Evolutionary conservation across 2,888 invertebrate species (phyloP).

Genomic region (Meandrusa payeni): DNA sequence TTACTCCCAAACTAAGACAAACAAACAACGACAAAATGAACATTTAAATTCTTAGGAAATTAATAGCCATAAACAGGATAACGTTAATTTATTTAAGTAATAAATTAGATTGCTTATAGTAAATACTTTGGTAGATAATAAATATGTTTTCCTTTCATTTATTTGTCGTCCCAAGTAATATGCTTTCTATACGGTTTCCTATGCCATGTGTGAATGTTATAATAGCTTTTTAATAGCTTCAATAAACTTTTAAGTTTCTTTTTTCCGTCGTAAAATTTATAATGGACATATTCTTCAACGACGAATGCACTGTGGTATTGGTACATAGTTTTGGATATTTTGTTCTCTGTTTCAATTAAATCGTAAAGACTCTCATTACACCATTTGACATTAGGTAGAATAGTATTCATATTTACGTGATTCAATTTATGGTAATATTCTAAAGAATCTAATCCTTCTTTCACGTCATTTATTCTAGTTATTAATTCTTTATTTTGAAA

Average conservation of each 20-base stretch:
- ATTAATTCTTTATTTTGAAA: conserved; percentile 26
- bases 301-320: conserved; percentile 38
- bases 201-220: conserved; percentile 28
- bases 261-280: conserved; percentile 33
- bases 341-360: conserved; percentile 30
- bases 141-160: background rate
- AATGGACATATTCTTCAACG: conserved; percentile 42
- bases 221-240: conserved; percentile 29
- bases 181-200: conserved; percentile 26
- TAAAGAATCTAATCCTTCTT: conserved; percentile 29
- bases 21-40: too few species aligned
- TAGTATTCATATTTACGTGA: conserved; percentile 33
- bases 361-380: conserved; percentile 31
- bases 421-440: conserved; percentile 39
- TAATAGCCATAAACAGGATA: too few species aligned
- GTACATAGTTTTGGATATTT: conserved; percentile 30
- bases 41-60: too few species aligned
- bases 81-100: too few species aligned
- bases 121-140: too few species aligned
- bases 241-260: conserved; percentile 28
- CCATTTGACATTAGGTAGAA: conserved; percentile 27
- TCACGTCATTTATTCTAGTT: conserved; percentile 26
- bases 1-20: too few species aligned
- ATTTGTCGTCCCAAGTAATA: background rate
- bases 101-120: too few species aligned